Base-by-base conservation (phyloP, 2,797 vertebrate genomes). In the Cyprinodon diabolis region DNA sequence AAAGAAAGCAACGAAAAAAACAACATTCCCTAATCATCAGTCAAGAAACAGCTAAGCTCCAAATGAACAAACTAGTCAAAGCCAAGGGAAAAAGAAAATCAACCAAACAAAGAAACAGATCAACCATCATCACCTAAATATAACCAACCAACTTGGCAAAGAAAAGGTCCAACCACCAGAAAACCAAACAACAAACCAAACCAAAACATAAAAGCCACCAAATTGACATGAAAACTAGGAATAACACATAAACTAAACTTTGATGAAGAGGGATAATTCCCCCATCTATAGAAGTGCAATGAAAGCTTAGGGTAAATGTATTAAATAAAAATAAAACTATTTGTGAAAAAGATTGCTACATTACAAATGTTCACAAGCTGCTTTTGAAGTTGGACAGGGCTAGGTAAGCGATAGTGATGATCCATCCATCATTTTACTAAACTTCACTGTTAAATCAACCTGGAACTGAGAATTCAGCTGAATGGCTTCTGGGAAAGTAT, bases 381-480 rank as follows among this genome's bases (percentile, higher is more conserved):
- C 48, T 49, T 4, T 15, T 1, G 49, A 14, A 51, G 49, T 6
- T 6, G 6, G 51, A 52, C 15, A 17, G 15, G 14, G 49, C 14
- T 14, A 51, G 49, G 49, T 51, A 15, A 51, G 15, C 15, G 49
- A 51, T 51, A 15, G 4, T 51, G 51, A 52, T 52, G 19, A 9
- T 48, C 13, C 10, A 54, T 54, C 52, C 21, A 54, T 9, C 15
- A 17, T 19, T 15, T 17, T 51, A 17, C 49, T 43, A 35, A 62
- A 62, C 60, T n/a, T 11, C 40, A 21, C 40, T 21, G 21, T 0
- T 40, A 43, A 21, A 10, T 62, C 1, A 40, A 17, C 9, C 37
- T 21, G 35, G 37, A 9, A 43, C 37, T 43, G 14, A 40, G 4
- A 62, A 74, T 72, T 77, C 77, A 68, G 72, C 84, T 83, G 13